Base-by-base conservation (phyloP, 2,888 invertebrate species). In the Nomada goodeniana region DNA sequence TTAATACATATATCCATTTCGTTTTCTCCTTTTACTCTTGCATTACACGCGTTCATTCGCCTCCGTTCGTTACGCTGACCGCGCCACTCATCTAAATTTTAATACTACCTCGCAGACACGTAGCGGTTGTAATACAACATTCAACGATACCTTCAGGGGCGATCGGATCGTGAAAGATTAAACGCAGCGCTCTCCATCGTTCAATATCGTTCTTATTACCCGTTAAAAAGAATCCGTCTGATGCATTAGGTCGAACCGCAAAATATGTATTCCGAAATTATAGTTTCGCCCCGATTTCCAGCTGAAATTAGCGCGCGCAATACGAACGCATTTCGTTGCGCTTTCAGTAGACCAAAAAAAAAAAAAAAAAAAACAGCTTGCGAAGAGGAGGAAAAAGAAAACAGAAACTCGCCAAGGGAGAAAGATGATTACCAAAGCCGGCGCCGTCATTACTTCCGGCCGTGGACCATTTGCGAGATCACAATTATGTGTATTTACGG, bases 401-500 rank as follows among this genome's bases (percentile, higher is more conserved):
- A 36, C 26, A 23, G n/a, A 29, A 42, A 15, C 20, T n/a, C n/a
- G 10, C 61, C 26, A 59, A 57, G 64, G 36, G 68, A 69, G 42
- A 23, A 15, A n/a, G 70, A 65, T 60, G 70, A 75, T 82, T 80
- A 82, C 80, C 75, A 75, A 73, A 55, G 36, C 47, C n/a, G 29
- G 26, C 53, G 42, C 47, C 67, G 64, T 61, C 64, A 44, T 82
- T 80, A 74, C 68, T 76, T 74, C 67, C 81, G 64, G 68, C 42
- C 67, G 55, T 20, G 57, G 61, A 73, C 63, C 79, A 68, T 57
- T 78, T 65, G 63, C 69, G 70, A 47, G 76, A 79, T 85, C 79
- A 69, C 75, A 82, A 85, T 85, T 84, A 78, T 47, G 74, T 63
- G 68, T 70, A 70, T 84, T 82, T 69, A 64, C 74, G 71, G 20